phyloP scores from a whole-genome alignment of 2,113 vertebrate genomes.

The Halichoeres trimaculatus region DNA sequence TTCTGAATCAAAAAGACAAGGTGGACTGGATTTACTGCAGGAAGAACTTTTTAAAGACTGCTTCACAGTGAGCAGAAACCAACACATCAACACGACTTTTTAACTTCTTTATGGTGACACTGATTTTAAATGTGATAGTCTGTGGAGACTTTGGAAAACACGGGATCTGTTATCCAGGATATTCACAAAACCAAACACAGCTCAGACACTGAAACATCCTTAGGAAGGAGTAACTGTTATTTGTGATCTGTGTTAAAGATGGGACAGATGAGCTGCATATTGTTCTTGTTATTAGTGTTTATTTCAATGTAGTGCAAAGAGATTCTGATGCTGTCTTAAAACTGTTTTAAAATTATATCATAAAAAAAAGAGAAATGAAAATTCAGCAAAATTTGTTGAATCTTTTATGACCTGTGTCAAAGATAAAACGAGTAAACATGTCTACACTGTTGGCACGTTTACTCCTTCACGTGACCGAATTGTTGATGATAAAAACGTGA shows the following conservation, averaged over 20 bases:
- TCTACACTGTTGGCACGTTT: background rate
- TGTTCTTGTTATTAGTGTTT: constrained; percentile 9
- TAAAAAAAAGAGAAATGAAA: background rate
- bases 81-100: background rate
- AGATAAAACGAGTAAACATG: constrained; percentile 32
- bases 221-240: background rate
- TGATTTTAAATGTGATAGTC: background rate
- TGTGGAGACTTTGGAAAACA: no score
- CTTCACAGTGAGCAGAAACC: background rate
- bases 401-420: constrained; percentile 7
- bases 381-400: background rate
- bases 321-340: background rate
- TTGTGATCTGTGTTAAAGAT: constrained; percentile 10
- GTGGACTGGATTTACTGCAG: background rate
- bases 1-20: constrained; percentile 79
- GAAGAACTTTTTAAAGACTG: background rate
- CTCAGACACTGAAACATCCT: background rate
- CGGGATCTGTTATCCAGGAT: background rate
- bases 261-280: constrained; percentile 12
- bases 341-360: background rate
- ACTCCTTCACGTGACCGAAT: background rate
- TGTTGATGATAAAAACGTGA: background rate
- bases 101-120: background rate
- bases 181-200: background rate
- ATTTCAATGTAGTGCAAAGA: constrained; percentile 20